Evolutionary conservation across 2,797 vertebrate genomes (phyloP).

Genomic region (Gobio occitaniae): DNA sequence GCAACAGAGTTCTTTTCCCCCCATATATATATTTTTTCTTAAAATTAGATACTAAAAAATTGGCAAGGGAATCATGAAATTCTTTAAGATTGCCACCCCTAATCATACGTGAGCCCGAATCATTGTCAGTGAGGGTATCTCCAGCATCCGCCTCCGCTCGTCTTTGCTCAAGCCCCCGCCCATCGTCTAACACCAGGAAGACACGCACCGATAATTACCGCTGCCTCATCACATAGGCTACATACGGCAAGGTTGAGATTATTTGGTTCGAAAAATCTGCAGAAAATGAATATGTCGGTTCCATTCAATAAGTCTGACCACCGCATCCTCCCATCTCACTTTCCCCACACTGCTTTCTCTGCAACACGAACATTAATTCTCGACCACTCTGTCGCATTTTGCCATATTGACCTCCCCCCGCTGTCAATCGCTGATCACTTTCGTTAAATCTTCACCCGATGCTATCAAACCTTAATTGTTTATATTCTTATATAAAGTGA

Average conservation of each 20-base stretch:
- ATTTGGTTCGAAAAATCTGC: constrained; percentile 52
- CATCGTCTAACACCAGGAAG: constrained; percentile 65
- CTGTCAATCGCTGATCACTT: constrained; percentile 30
- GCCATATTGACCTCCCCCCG: constrained; percentile 59
- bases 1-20: not conserved
- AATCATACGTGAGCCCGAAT: constrained; percentile 46
- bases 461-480: not conserved
- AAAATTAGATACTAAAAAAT: not conserved
- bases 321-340: constrained; percentile 33
- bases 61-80: not conserved
- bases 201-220: constrained; percentile 71
- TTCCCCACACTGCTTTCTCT: constrained; percentile 50
- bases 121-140: constrained; percentile 77
- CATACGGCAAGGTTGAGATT: constrained; percentile 66
- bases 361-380: constrained; percentile 53
- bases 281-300: constrained; percentile 62
- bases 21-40: not conserved
- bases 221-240: constrained; percentile 69
- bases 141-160: constrained; percentile 64
- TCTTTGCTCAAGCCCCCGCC: constrained; percentile 54
- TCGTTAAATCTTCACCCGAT: not conserved
- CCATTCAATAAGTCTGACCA: constrained; percentile 60
- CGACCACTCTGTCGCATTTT: constrained; percentile 74
- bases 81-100: not conserved
- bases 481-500: not conserved